Percentiles rank a stretch among this genome's conserved stretches.
These are phyloP conservation scores for Nineta flava DNA, from an alignment of 2,888 invertebrate species.

Conservation along the genomic window DNA sequence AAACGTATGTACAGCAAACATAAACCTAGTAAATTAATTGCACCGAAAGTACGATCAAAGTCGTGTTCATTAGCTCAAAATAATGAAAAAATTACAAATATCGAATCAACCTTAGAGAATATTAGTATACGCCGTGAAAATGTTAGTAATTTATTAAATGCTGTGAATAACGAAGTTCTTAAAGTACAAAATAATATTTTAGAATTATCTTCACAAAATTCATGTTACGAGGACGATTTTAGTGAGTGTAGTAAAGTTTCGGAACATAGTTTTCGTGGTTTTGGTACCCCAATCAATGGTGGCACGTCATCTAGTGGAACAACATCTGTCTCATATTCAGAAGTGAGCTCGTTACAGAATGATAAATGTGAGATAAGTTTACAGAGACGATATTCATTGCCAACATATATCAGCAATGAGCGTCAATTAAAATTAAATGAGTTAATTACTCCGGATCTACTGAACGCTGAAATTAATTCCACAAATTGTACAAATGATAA, in stretches of 20 bases:
- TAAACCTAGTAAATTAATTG: not conserved
- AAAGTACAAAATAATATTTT: not conserved
- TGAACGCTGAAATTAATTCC: not conserved
- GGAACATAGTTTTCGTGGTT: not conserved
- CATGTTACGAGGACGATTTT: not conserved
- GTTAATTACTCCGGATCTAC: not conserved
- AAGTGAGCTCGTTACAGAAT: not conserved
- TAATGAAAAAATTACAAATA: not conserved
- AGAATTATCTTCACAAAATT: not conserved
- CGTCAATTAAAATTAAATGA: not conserved
- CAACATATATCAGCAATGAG: constrained; percentile 1
- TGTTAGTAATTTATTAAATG: not conserved
- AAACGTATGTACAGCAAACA: constrained; percentile 3
- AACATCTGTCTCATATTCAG: not conserved
- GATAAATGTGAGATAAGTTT: not conserved
- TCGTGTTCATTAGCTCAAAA: not conserved
- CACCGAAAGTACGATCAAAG: not conserved
- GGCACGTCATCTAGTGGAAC: not conserved
- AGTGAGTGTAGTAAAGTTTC: not conserved
- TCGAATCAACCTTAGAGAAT: not conserved
- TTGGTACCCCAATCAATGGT: not conserved
- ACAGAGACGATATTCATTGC: not conserved
- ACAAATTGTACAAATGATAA: not conserved
- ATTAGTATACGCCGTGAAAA: not conserved
- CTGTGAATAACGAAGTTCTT: not conserved